Base-by-base conservation (phyloP, 2,113 vertebrate species). In the Microtus montanus region DNA sequence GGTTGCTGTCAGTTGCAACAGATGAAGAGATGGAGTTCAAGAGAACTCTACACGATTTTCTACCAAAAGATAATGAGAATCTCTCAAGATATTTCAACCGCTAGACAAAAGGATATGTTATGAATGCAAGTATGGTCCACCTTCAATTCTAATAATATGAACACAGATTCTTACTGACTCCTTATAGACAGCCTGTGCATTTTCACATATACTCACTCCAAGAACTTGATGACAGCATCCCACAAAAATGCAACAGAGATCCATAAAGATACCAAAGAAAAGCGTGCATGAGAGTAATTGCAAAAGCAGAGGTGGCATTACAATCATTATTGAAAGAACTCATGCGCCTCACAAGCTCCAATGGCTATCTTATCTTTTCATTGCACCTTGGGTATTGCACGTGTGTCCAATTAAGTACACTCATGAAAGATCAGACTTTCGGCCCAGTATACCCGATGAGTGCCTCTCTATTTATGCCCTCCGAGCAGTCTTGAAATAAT, bases 41-140 rank as follows among this genome's bases (percentile, higher is more conserved):
- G 35, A 92, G 97, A 97, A 96, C 7, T 63, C 35, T 35, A 64
- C 0, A 19, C 19, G 87, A 94, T 71, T 93, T 97, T 94, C 84
- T 88, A 13, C 44, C 95, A 58, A 58, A 58, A 20, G 58, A 20
- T 58, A 89, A 94, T 93, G 92, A 93, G 28, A 74, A 90, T 90
- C 96, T 96, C 26, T 92, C 87, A 96, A 77, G 74, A 97, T 96
- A 92, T 64, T 73, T 84, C 90, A 66, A 74, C 83, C 97, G 77
- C 24, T 73, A 94, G 87, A 41, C 66, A 38, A 94, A 98, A 97
- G 96, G 97, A n/a, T 93, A 98, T 74, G 88, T 93, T 95, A 83
- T 97, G 95, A 95, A 97, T 95, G 86, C 11, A 98, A 96, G 94
- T 78, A 89, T 24, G 94, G 95, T 96, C 96, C 26, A 77, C 74